phyloP scores from a whole-genome alignment of 1,140 invertebrate species.

The Nylanderia fulva region DNA sequence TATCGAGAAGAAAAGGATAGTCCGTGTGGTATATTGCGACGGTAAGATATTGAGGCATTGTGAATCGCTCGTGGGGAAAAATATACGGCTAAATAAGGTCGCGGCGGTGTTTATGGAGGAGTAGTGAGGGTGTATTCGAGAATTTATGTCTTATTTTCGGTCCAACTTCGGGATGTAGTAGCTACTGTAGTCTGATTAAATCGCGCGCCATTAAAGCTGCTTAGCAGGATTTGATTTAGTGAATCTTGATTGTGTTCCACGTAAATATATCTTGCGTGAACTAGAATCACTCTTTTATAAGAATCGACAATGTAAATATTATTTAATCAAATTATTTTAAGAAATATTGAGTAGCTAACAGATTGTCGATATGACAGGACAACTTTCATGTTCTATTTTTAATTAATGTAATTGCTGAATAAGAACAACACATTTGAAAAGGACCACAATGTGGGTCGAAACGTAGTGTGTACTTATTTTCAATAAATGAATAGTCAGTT shows the following conservation, averaged over 20 bases:
- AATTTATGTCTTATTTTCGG: conserved; percentile 71
- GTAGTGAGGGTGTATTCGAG: conserved; percentile 57
- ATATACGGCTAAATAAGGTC: conserved; percentile 74
- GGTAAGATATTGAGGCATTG: conserved; percentile 72
- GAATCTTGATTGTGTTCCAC: conserved; percentile 17
- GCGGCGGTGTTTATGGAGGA: conserved; percentile 62
- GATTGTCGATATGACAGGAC: too few relatives aligned
- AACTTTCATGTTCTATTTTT: too few relatives aligned
- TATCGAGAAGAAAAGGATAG: conserved; percentile 65
- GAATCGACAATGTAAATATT: background rate
- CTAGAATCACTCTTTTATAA: background rate
- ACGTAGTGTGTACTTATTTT: too few relatives aligned
- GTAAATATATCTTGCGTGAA: background rate
- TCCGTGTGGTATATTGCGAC: conserved; percentile 63
- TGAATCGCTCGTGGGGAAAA: conserved; percentile 67
- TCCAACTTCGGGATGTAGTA: conserved; percentile 31
- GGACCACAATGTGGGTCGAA: too few relatives aligned
- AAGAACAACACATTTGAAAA: too few relatives aligned
- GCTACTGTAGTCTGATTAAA: conserved; percentile 51
- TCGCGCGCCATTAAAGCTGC: conserved; percentile 46
- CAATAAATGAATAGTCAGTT: too few relatives aligned
- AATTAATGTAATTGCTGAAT: too few relatives aligned
- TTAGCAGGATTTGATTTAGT: conserved; percentile 46
- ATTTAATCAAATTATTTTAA: background rate
- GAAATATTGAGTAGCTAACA: too few relatives aligned